Conservation (phyloP, 2,888 invertebrate species). For the Germaria angustata region DNA sequence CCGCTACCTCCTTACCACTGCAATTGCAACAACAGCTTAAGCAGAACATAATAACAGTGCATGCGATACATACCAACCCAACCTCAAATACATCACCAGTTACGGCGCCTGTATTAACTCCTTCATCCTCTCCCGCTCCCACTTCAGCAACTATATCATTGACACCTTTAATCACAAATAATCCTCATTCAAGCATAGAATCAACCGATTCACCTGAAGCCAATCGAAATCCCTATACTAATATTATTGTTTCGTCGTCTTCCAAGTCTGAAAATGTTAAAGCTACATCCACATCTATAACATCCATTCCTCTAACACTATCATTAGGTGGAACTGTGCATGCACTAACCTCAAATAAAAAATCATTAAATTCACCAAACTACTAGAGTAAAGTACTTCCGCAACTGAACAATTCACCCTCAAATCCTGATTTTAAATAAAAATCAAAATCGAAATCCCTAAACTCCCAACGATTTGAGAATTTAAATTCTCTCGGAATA, state of each 20-base stretch:
- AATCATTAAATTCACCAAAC: conserved; percentile 45
- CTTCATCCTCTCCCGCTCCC: conserved; percentile 75
- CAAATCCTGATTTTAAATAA: background rate
- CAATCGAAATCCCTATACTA: conserved; percentile 41
- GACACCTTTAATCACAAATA: conserved; percentile 35
- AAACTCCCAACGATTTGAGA: conserved; percentile 24
- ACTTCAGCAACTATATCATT: conserved; percentile 71
- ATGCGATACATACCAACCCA: conserved; percentile 68
- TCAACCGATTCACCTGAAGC: conserved; percentile 18
- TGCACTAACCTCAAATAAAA: conserved; percentile 25
- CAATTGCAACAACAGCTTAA: conserved; percentile 69
- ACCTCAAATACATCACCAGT: conserved; percentile 64
- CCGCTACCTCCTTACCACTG: conserved; percentile 45
- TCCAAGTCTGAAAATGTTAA: conserved; percentile 32
- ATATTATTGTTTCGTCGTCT: conserved; percentile 55
- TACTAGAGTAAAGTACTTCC: conserved; percentile 6
- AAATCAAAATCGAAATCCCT: background rate
- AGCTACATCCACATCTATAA: conserved; percentile 38
- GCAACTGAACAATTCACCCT: background rate
- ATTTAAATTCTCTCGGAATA: background rate
- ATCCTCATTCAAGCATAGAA: conserved; percentile 14
- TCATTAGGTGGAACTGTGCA: conserved; percentile 35
- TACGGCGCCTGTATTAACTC: conserved; percentile 61
- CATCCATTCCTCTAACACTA: conserved; percentile 33
- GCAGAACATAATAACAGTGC: conserved; percentile 70